phyloP scores from a whole-genome alignment of 2,113 vertebrate genomes.

The Noctilio leporinus region DNA sequence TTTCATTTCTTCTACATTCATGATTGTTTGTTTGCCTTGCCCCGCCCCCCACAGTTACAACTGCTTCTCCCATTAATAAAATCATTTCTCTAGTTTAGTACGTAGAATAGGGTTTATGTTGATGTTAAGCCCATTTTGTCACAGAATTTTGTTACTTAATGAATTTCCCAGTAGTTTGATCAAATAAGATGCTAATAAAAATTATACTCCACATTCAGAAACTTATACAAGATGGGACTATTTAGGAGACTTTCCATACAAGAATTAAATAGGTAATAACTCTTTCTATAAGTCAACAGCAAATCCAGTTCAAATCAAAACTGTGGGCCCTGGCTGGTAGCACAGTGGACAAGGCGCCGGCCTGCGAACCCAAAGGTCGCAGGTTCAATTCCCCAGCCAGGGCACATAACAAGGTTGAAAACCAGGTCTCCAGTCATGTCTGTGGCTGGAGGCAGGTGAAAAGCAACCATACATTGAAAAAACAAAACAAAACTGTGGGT shows the following conservation, averaged over 20 bases:
- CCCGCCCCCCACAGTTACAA: no score
- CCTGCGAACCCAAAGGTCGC: no score
- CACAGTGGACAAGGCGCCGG: no score
- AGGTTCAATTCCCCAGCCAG: no score
- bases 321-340: no score
- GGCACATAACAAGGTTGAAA: no score
- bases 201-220: conserved; percentile 8
- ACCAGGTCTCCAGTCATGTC: no score
- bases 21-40: neutral
- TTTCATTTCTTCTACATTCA: neutral
- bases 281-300: neutral
- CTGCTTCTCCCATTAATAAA: conserved; percentile 11
- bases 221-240: neutral
- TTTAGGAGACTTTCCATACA: neutral
- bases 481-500: neutral
- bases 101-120: neutral
- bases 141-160: neutral
- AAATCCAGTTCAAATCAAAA: neutral
- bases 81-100: neutral
- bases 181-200: neutral
- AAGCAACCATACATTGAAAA: no score
- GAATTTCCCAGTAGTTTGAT: neutral
- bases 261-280: neutral
- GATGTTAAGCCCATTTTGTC: neutral
- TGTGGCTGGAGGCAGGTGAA: no score